Evolutionary conservation across 2,888 invertebrate species (phyloP).

Genomic region (Saturnia japonica): DNA sequence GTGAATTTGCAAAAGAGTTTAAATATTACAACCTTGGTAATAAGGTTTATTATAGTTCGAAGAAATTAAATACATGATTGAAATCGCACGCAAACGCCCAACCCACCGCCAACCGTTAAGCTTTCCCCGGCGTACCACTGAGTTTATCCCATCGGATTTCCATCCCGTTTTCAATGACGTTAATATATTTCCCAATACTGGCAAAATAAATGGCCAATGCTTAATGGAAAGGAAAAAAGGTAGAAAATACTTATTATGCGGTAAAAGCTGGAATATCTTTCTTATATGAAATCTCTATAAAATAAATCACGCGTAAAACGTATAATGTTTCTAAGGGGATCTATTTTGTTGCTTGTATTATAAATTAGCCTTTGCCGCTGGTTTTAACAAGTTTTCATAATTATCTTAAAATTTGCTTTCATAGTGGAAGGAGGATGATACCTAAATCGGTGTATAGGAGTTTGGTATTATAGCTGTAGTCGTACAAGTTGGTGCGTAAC

Average conservation of each 20-base stretch:
- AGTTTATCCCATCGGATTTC: conserved; percentile 7
- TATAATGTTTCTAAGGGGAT: background rate
- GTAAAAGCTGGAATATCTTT: conserved; percentile 13
- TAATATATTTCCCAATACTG: conserved; percentile 13
- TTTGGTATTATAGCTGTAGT: no score
- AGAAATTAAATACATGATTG: background rate
- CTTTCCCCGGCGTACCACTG: no score
- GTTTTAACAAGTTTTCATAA: background rate
- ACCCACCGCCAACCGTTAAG: background rate
- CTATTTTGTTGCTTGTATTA: conserved; percentile 1
- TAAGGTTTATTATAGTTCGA: background rate
- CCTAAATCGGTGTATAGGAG: no score
- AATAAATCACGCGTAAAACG: background rate
- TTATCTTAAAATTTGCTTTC: no score
- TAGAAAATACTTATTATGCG: conserved; percentile 19
- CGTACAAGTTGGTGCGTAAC: no score
- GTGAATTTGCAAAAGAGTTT: background rate
- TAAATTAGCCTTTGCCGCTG: background rate
- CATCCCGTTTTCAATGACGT: conserved; percentile 5
- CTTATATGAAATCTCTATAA: conserved; percentile 7
- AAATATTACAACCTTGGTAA: background rate
- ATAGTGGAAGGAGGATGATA: no score
- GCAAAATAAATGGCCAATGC: conserved; percentile 17
- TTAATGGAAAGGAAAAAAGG: conserved; percentile 23
- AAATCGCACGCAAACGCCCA: background rate